Evolutionary conservation across 2,113 vertebrate species (phyloP).

Genomic region (human (Homo sapiens)): DNA sequence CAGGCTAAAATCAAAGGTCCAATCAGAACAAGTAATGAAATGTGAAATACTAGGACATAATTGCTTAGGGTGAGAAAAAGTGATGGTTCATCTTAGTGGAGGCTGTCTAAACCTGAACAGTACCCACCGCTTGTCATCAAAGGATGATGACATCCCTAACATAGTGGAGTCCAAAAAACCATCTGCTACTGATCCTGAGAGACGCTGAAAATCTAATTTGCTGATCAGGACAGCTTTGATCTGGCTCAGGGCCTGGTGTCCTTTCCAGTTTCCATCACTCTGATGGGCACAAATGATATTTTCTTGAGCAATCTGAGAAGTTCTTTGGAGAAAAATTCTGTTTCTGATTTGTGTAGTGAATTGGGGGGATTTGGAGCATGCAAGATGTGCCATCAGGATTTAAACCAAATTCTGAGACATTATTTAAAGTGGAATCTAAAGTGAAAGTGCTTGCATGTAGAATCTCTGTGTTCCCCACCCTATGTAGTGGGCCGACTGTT

Average conservation of each 20-base stretch:
- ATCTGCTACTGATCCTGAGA: neutral
- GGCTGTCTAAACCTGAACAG: neutral
- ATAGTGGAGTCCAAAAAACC: neutral
- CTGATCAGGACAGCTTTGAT: slow-evolving; percentile 52
- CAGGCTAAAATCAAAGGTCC: slow-evolving; percentile 42
- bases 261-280: slow-evolving; percentile 60
- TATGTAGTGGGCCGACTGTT: neutral
- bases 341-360: slow-evolving; percentile 69
- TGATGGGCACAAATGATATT: slow-evolving; percentile 50
- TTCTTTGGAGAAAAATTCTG: slow-evolving; percentile 40
- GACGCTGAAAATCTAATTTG: slow-evolving; percentile 38
- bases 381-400: neutral
- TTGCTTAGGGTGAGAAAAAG: neutral
- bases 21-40: slow-evolving; percentile 44
- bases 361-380: neutral
- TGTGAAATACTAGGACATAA: slow-evolving; percentile 61
- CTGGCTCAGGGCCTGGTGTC: neutral
- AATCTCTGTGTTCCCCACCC: neutral
- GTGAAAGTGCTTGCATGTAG: fast-evolving
- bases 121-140: neutral
- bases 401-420: slow-evolving; percentile 32
- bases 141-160: neutral
- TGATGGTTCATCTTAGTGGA: slow-evolving; percentile 36
- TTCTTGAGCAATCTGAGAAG: slow-evolving; percentile 55
- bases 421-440: neutral